Evolutionary conservation across 2,113 vertebrate species (phyloP), one percentile per base, ranked within the genome.

Genomic region (Daboia siamensis): DNA sequence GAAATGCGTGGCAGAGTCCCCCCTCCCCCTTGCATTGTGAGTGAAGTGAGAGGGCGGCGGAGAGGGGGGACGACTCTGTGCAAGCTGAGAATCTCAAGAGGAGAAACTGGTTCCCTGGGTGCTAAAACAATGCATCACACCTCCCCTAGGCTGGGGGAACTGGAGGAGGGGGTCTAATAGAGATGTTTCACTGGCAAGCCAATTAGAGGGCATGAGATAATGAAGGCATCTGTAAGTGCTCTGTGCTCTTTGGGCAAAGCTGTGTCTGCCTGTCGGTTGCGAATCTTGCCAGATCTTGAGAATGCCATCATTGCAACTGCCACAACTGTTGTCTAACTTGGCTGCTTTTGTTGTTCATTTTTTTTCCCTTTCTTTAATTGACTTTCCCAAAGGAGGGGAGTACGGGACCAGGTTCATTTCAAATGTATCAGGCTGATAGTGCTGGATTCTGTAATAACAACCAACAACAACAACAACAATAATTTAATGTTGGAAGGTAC

Each of bases 81-180:
- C 87, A 94, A 94, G 91, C 33, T 91, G 80, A 93, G 56, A 86
- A 64, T 24, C 56, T 10, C 88, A 86, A 24, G 33, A 33, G 92
- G 80, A 51, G 29, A 93, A 91, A 93, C 93, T 61, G 89, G 91
- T 23, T 89, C 93, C 55, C 52, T 15, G 29, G 10, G 90, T 88
- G 92, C 23, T 39, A 93, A 95, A 87, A 88, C 55, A 59, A 93
- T 26, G 11, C 52, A 90, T 91, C 92, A 92, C 56, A 89, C 80
- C 1, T n/a, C 39, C 69, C 89, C 87, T 46, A 46, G 51, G 51
- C 0, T 0, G 94, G 54, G 3, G 0, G 0, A 94, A 90, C 93
- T 95, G 88, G 93, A 88, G 57, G 90, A 93, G 95, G 90, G 93
- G 80, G 51, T 90, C 93, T 55, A 26, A 1, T 86, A 91, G 91